A percentile compares a stretch with the other conserved stretches of the same genome.
Evolutionary conservation across 2,797 vertebrate species (phyloP).

Genomic region (Mormyrops attenuatus): DNA sequence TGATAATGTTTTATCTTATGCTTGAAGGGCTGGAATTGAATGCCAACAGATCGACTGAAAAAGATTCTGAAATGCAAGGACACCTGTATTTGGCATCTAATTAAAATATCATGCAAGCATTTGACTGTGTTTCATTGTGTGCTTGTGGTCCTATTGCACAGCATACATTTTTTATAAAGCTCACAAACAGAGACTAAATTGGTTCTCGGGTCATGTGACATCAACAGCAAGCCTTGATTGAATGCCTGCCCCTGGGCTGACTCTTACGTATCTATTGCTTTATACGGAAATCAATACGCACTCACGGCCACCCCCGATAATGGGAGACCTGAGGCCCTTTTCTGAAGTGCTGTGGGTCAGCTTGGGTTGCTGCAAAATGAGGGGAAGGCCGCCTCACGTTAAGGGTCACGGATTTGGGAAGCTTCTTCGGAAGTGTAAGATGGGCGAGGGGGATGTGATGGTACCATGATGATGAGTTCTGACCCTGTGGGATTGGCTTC

Average conservation of each 20-base stretch:
- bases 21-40: neutral
- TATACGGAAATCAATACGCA: conserved; percentile 30
- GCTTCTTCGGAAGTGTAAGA: neutral
- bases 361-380: neutral
- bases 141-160: conserved; percentile 32
- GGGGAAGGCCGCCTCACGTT: neutral
- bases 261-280: conserved; percentile 28
- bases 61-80: neutral
- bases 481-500: neutral
- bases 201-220: conserved; percentile 28
- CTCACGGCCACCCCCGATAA: conserved; percentile 9
- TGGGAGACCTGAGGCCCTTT: neutral
- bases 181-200: conserved; percentile 30
- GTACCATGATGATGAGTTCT: neutral
- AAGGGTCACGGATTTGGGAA: neutral
- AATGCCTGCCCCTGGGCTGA: conserved; percentile 20
- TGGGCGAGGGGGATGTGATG: neutral
- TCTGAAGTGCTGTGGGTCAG: neutral
- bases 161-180: conserved; percentile 39
- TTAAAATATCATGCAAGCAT: conserved; percentile 28
- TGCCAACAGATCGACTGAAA: neutral
- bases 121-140: conserved; percentile 5
- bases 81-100: conserved; percentile 11
- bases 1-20: neutral
- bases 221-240: conserved; percentile 13